phyloP scores from a whole-genome alignment of 1,140 invertebrate genomes.

The Brachystomella parvula region DNA sequence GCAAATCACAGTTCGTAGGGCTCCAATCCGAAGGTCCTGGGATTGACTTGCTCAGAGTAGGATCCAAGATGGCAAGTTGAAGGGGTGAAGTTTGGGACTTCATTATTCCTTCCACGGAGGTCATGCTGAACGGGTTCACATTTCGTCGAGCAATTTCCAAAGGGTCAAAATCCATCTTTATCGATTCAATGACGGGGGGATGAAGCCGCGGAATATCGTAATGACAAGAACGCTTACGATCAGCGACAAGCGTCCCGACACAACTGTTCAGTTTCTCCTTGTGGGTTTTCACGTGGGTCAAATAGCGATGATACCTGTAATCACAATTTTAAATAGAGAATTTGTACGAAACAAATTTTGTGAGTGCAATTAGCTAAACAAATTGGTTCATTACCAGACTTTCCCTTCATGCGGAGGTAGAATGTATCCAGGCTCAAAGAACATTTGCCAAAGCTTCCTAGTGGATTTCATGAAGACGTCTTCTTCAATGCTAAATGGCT shows the following conservation, averaged over 20 bases:
- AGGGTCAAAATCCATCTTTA: not conserved
- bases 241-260: not conserved
- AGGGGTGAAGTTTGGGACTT: not conserved
- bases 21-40: not conserved
- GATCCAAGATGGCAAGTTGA: not conserved
- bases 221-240: not conserved
- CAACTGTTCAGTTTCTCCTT: not conserved
- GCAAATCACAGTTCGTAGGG: not conserved
- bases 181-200: not conserved
- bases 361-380: too few species aligned
- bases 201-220: not conserved
- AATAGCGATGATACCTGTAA: not conserved
- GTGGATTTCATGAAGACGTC: not conserved
- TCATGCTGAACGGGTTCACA: not conserved
- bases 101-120: not conserved
- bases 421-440: not conserved
- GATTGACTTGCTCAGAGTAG: not conserved
- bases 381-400: not conserved
- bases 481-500: not conserved
- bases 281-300: not conserved
- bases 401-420: not conserved
- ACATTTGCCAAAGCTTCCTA: conserved; percentile 1
- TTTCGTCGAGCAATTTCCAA: not conserved
- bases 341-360: too few species aligned
- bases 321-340: not conserved